These are phyloP conservation scores for Tupaia chinensis DNA, from an alignment of 2,113 vertebrate genomes.

Conservation along the genomic window DNA sequence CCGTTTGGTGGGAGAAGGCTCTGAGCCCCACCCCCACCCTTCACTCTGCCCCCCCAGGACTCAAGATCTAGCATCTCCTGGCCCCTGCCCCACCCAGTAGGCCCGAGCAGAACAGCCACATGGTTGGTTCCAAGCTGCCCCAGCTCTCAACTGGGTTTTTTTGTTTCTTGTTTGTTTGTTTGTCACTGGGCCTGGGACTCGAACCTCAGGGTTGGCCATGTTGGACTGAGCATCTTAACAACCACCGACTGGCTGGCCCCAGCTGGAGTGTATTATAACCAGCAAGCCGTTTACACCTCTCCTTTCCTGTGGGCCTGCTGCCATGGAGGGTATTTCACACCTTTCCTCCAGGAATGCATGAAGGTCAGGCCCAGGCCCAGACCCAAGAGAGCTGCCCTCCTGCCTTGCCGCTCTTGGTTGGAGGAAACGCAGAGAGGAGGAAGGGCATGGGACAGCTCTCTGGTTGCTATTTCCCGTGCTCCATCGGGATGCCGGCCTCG, in stretches of 20 bases:
- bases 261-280: neutral
- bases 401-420: slow-evolving; percentile 59
- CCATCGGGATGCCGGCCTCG: slow-evolving; percentile 70
- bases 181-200: too few relatives aligned
- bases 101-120: neutral
- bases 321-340: slow-evolving; percentile 39
- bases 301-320: neutral
- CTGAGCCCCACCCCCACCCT: neutral
- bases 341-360: neutral
- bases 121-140: neutral
- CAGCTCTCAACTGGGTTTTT: neutral
- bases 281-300: neutral
- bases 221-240: too few relatives aligned
- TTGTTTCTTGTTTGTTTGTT: too few relatives aligned
- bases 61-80: neutral
- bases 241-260: too few relatives aligned
- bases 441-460: slow-evolving; percentile 72
- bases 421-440: slow-evolving; percentile 72
- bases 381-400: slow-evolving; percentile 60
- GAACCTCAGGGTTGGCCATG: too few relatives aligned
- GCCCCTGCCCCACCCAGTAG: neutral
- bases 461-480: slow-evolving; percentile 80
- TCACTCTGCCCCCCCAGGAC: neutral
- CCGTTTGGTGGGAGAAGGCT: neutral
- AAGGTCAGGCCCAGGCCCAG: slow-evolving; percentile 43